Evolutionary conservation across 2,113 vertebrate species (phyloP), one percentile per base, ranked within the genome.

Genomic region (Sylvilagus bachmani): DNA sequence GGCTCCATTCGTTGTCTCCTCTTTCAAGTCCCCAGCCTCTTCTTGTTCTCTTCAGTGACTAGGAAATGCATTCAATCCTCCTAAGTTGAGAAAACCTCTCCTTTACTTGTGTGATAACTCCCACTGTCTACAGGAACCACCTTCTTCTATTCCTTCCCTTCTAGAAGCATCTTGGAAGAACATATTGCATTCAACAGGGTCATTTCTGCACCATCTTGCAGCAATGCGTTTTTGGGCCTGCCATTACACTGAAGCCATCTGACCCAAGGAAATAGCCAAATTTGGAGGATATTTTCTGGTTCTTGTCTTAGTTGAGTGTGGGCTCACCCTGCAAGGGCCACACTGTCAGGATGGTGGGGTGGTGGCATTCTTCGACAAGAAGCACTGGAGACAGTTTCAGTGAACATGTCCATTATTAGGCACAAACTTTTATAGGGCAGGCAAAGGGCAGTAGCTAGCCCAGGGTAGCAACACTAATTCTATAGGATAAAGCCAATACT

Each of bases 151-250:
- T 58, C 13, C 62, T 73, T 77, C 21, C 17, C 38, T 75, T 86
- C 51, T 89, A 29, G 70, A 86, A 69, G 53, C 66, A 67, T 49
- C 78, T 93, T 27, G 38, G 31, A 95, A 69, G 38, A 75, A 75
- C 10, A 53, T 3, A 33, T 8, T 51, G 3, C 29, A n/a, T 91
- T 86, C 13, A n/a, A 9, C 8, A 27, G 38, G 22, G 31, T 21
- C 79, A 73, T 70, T 58, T 93, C 78, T 33, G 8, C 5, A 16
- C n/a, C 21, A 94, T 51, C 17, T 16, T 67, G 38, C n/a, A 69
- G 22, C 38, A 44, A 3, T 4, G 24, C 73, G 31, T 24, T 49
- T 71, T 90, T 44, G 62, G 36, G 22, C 19, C 29, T 38, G 11
- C 19, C 17, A 10, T 74, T 62, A 49, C 25, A 10, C 38, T 27